Evolutionary conservation across 2,113 vertebrate species (phyloP).

Genomic region (Opisthocomus hoazin): DNA sequence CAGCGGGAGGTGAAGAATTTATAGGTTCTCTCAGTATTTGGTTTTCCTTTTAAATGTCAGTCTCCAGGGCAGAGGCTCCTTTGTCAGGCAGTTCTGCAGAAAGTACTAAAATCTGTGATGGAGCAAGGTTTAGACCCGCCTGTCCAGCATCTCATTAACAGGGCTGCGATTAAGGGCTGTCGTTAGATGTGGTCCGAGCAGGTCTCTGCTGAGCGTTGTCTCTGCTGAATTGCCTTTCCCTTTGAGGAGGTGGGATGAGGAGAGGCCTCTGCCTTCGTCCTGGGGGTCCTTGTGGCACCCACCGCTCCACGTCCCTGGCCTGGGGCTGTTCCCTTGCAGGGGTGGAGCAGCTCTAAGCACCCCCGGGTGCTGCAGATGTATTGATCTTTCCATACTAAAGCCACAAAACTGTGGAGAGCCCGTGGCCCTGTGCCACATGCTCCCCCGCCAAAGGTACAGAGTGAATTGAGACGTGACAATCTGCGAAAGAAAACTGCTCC

Average conservation of each 20-base stretch:
- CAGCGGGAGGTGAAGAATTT: not conserved
- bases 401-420: not conserved
- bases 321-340: not conserved
- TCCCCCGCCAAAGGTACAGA: not conserved
- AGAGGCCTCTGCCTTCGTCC: not conserved
- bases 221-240: not conserved
- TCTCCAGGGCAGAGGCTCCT: not conserved
- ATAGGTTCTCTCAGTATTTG: not conserved
- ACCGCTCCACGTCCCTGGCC: rapidly evolving
- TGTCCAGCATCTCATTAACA: not conserved
- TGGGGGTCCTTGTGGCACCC: not conserved
- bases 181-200: rapidly evolving
- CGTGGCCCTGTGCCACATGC: not conserved
- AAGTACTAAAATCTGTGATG: not conserved
- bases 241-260: not conserved
- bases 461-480: constrained; percentile 12
- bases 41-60: not conserved
- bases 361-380: not conserved
- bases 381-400: not conserved
- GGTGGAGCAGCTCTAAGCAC: not conserved
- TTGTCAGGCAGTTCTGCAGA: not conserved
- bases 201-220: not conserved
- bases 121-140: not conserved
- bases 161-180: not conserved
- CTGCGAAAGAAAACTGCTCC: not conserved